phyloP scores from a whole-genome alignment of 2,888 invertebrate species.

The Netelia melanura region DNA sequence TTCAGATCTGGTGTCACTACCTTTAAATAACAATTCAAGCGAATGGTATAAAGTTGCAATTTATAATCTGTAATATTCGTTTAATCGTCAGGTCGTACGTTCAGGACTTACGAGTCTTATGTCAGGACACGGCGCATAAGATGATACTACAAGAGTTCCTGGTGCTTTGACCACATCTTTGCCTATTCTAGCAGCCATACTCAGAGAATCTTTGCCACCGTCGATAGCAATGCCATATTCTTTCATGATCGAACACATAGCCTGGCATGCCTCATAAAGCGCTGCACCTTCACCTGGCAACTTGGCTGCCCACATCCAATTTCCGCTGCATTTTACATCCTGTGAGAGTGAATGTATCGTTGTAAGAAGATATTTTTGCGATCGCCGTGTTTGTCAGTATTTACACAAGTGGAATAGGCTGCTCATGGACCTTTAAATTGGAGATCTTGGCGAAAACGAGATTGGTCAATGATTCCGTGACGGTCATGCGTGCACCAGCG shows the following conservation, averaged over 20 bases:
- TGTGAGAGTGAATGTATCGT: constrained; percentile 79
- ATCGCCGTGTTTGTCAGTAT: background rate
- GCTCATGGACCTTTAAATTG: constrained; percentile 84
- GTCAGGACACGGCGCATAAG: constrained; percentile 98
- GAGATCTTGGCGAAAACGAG: constrained; percentile 91
- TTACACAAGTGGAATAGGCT: background rate
- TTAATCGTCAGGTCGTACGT: constrained; percentile 79
- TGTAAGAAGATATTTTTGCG: background rate
- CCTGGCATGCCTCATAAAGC: constrained; percentile 93
- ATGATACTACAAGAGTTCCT: constrained; percentile 97
- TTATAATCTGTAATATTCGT: background rate
- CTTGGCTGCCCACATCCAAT: constrained; percentile 99
- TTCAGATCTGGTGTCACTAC: constrained; percentile 97
- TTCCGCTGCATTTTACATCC: constrained; percentile 99
- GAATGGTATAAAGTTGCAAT: too few species aligned
- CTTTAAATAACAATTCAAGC: constrained; percentile 66
- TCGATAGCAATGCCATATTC: constrained; percentile 95
- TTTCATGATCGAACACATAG: constrained; percentile 94
- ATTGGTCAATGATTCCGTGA: constrained; percentile 97
- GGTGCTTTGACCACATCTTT: constrained; percentile 90
- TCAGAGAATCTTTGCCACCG: constrained; percentile 98
- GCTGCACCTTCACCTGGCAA: constrained; percentile 96
- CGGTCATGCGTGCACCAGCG: constrained; percentile 96
- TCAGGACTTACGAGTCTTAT: constrained; percentile 90
- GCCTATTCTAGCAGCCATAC: constrained; percentile 96